Evolutionary conservation across 2,888 invertebrate species (phyloP).

Genomic region (Tineola bisselliella): DNA sequence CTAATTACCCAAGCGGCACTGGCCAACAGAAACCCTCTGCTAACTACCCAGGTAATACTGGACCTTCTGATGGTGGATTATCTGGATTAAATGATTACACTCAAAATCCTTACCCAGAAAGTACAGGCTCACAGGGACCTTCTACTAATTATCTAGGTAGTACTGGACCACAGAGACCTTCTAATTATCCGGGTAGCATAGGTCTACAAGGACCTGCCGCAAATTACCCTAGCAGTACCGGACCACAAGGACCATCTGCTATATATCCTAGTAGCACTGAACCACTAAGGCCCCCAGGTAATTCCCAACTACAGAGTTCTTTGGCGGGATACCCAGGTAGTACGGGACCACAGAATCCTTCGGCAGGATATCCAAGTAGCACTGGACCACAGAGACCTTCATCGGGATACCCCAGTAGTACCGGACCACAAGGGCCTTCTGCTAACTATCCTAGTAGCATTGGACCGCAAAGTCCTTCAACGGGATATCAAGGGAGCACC

Average conservation of each 20-base stretch:
- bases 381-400: conserved; percentile 30
- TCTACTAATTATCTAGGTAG: conserved; percentile 20
- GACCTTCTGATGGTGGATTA: conserved; percentile 26
- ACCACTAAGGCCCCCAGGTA: conserved; percentile 13
- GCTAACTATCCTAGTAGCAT: conserved; percentile 24
- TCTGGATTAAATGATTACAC: conserved; percentile 22
- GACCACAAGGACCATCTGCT: conserved; percentile 21
- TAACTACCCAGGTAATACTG: conserved; percentile 31
- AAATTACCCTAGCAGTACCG: conserved; percentile 32
- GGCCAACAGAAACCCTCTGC: conserved; percentile 36
- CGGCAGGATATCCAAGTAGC: conserved; percentile 14
- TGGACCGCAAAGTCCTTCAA: conserved; percentile 30
- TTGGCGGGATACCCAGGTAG: conserved; percentile 34
- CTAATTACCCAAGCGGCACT: conserved; percentile 30
- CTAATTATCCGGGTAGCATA: conserved; percentile 15
- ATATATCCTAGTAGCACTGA: background rate
- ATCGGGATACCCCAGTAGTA: conserved; percentile 22
- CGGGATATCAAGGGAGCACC: conserved; percentile 22
- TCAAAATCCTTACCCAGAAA: conserved; percentile 21
- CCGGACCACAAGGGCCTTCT: conserved; percentile 21
- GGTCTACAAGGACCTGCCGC: conserved; percentile 21
- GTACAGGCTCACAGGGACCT: conserved; percentile 21
- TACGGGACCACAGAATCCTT: conserved; percentile 22
- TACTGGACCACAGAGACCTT: conserved; percentile 21
- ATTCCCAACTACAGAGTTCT: conserved; percentile 22